These are phyloP conservation scores for Trypoxylus dichotomus DNA, from an alignment of 1,140 invertebrate genomes.

Conservation along the genomic window DNA sequence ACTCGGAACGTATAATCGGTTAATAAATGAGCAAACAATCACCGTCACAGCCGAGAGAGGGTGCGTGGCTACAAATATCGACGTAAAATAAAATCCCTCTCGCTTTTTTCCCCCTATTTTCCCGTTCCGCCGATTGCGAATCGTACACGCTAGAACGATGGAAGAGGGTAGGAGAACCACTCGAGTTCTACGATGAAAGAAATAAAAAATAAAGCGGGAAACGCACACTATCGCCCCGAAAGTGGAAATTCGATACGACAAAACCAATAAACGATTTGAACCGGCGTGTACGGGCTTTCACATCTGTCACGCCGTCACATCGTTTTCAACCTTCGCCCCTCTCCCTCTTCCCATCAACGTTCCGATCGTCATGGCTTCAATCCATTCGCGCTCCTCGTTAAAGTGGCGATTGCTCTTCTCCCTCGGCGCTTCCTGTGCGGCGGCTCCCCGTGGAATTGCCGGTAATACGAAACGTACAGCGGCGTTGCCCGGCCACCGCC, in stretches of 20 bases:
- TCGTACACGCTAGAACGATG: not conserved
- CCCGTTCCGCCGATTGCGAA: not conserved
- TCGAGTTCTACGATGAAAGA: not conserved
- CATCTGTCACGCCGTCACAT: constrained; percentile 19
- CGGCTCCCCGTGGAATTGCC: constrained; percentile 29
- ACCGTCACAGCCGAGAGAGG: not conserved
- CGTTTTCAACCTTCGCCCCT: not conserved
- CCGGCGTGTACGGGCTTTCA: not conserved
- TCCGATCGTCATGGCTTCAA: not conserved
- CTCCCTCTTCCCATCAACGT: not conserved
- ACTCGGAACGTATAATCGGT: constrained; percentile 6
- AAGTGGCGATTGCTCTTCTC: not conserved
- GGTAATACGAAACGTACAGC: constrained; percentile 30
- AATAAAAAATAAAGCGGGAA: not conserved
- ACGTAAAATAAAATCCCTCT: not conserved
- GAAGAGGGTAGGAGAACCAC: not conserved
- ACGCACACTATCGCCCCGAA: constrained; percentile 1
- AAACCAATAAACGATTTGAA: constrained; percentile 27
- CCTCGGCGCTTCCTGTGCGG: too few species aligned
- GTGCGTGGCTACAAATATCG: not conserved
- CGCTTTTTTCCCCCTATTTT: not conserved
- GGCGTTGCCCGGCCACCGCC: not conserved
- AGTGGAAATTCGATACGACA: constrained; percentile 29
- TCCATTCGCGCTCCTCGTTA: not conserved
- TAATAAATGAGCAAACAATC: constrained; percentile 25